Percentiles rank a stretch among this genome's conserved stretches.
Evolutionary conservation across 2,888 invertebrate genomes (phyloP).

Genomic region (Pediacus dermestoides): DNA sequence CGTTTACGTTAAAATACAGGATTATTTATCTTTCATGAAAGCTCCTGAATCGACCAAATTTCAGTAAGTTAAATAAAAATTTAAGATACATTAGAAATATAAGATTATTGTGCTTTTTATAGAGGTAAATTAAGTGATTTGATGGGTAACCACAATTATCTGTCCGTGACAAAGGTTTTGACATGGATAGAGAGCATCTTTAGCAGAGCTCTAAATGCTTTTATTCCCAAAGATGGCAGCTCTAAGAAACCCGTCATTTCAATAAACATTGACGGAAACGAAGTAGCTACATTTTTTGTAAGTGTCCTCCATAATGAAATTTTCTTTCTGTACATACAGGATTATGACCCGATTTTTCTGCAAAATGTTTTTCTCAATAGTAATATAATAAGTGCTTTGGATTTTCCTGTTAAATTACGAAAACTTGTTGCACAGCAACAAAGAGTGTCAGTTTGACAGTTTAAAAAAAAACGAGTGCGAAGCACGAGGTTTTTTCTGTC

Average conservation of each 20-base stretch:
- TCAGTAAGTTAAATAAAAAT: constrained; percentile 22
- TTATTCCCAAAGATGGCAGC: constrained; percentile 11
- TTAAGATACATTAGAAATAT: too few species aligned
- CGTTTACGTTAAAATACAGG: constrained; percentile 48
- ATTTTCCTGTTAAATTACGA: too few species aligned
- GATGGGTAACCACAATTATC: constrained; percentile 51
- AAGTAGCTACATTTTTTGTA: constrained; percentile 17
- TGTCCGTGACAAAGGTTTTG: constrained; percentile 51
- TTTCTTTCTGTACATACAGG: too few species aligned
- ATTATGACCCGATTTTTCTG: too few species aligned
- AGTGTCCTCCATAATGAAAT: constrained; percentile 8
- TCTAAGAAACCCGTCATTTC: constrained; percentile 13
- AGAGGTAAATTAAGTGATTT: constrained; percentile 20
- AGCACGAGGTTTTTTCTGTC: too few species aligned
- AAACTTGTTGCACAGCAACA: too few species aligned
- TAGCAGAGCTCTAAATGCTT: constrained; percentile 48
- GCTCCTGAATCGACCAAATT: constrained; percentile 16
- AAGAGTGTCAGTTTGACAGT: too few species aligned
- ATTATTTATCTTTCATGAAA: background rate
- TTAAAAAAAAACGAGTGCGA: too few species aligned
- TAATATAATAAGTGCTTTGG: too few species aligned
- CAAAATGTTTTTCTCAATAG: too few species aligned
- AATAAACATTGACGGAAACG: constrained; percentile 14
- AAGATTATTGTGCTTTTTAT: too few species aligned
- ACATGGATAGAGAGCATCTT: constrained; percentile 56